Base-by-base conservation (phyloP, 1,140 invertebrate genomes). In the Heliothis virescens region DNA sequence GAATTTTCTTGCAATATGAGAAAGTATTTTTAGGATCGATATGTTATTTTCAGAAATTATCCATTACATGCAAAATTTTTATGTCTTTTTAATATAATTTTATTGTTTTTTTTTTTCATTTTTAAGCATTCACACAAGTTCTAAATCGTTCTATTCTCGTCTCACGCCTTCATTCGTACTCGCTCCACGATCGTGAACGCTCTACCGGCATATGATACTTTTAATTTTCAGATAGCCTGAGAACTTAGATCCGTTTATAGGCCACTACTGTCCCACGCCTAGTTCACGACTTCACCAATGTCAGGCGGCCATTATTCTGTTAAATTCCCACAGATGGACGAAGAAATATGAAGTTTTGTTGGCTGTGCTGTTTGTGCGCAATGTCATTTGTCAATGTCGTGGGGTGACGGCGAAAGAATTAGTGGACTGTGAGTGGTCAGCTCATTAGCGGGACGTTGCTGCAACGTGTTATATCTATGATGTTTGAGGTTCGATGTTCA, bases 211-310 rank as follows among this genome's bases (percentile, higher is more conserved):
- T 62, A 60, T 47, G 57, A 62, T 75, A 50, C 47, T 75, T 75
- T 62, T 75, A 75, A 75, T 75, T 75, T 62, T 75, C 57, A 62
- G 47, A 50, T 75, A 59, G 41, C 12, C 21, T 75, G 72, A n/a
- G 72, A 75, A 62, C 59, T 18, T 18, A 48, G 7, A 47, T 74
- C 55, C 21, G 16, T 47, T 75, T 75, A 75, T 75, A 75, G 72
- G 72, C 16, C 72, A 75, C 34, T 50, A 15, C 34, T 50, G 16
- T 75, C 72, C 41, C 72, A 75, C 72, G 72, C 41, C 41, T 75
- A 59, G 71, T 74, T 59, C 72, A 73, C 71, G 71, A 73, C 71
- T 59, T 26, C 1, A 21, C 72, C 72, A 75, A 75, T 75, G 72
- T 75, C 72, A 75, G 72, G 13, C 15, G 18, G n/a, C 29, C 50